Percentiles rank a stretch among this genome's conserved stretches.
Conservation (phyloP, 2,888 invertebrate genomes). For the Iphiclides podalirius region DNA sequence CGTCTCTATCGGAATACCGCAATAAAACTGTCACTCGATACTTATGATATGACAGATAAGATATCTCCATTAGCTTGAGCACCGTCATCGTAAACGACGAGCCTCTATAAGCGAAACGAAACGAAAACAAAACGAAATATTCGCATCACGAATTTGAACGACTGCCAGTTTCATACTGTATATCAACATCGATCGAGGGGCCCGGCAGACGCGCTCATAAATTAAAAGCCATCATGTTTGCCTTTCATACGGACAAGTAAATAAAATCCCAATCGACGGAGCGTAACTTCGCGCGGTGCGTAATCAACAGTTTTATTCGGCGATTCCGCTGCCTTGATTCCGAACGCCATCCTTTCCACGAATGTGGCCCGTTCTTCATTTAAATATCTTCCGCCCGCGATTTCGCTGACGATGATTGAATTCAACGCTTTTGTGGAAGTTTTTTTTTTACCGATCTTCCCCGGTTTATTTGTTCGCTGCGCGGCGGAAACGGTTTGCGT, state of each 20-base stretch:
- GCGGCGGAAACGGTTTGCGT: neutral
- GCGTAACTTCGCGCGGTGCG: slow-evolving; percentile 65
- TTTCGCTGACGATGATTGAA: slow-evolving; percentile 59
- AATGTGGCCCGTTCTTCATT: slow-evolving; percentile 53
- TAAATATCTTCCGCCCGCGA: slow-evolving; percentile 55
- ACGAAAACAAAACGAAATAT: slow-evolving; percentile 46
- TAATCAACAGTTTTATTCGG: slow-evolving; percentile 74
- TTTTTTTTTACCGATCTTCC: too few species aligned
- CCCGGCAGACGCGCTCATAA: slow-evolving; percentile 60
- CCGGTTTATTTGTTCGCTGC: slow-evolving; percentile 24
- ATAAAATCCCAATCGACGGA: slow-evolving; percentile 70
- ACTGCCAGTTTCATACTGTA: slow-evolving; percentile 41
- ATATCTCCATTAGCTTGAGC: slow-evolving; percentile 68
- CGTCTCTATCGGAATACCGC: slow-evolving; percentile 58
- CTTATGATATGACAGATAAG: slow-evolving; percentile 68
- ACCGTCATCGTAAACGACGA: slow-evolving; percentile 58
- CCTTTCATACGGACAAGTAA: slow-evolving; percentile 67
- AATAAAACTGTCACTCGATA: slow-evolving; percentile 72
- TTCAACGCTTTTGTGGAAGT: slow-evolving; percentile 40
- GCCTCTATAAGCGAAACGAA: slow-evolving; percentile 46
- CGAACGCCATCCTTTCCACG: slow-evolving; percentile 48
- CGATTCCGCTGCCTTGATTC: slow-evolving; percentile 68
- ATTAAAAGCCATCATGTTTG: slow-evolving; percentile 76
- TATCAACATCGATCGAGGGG: slow-evolving; percentile 43
- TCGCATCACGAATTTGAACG: slow-evolving; percentile 53